Evolutionary conservation across 2,797 vertebrate genomes (phyloP).

Genomic region (Sternotherus odoratus): DNA sequence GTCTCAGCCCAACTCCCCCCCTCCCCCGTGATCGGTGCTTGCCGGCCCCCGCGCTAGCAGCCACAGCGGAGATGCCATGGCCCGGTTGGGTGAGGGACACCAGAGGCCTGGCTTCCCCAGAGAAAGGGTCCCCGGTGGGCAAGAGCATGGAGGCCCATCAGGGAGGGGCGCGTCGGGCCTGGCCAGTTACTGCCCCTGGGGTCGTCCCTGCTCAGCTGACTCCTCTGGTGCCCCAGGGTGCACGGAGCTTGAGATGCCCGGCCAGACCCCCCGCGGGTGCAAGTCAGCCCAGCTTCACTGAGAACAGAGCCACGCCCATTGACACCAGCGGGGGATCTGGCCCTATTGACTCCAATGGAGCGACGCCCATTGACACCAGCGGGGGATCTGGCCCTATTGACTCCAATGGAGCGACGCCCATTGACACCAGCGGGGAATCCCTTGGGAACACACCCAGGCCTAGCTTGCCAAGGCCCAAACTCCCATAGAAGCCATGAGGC

Average conservation of each 20-base stretch:
- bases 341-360: not conserved
- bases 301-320: not conserved
- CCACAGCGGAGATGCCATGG: not conserved
- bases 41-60: not conserved
- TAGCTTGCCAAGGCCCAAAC: no score
- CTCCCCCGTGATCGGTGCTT: not conserved
- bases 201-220: not conserved
- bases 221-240: not conserved
- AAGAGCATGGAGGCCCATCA: not conserved
- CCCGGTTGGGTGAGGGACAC: not conserved
- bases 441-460: no score
- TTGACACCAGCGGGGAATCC: no score
- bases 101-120: not conserved
- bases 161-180: not conserved
- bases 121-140: not conserved
- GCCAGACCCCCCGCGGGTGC: not conserved
- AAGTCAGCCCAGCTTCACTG: not conserved
- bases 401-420: no score
- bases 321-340: not conserved
- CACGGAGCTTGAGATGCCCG: no score
- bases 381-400: no score
- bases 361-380: no score
- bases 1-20: not conserved
- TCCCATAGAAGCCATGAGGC: no score
- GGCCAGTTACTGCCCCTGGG: not conserved